These are phyloP conservation scores for Hippocampus zosterae DNA, from an alignment of 2,113 vertebrate genomes.

Conservation along the genomic window DNA sequence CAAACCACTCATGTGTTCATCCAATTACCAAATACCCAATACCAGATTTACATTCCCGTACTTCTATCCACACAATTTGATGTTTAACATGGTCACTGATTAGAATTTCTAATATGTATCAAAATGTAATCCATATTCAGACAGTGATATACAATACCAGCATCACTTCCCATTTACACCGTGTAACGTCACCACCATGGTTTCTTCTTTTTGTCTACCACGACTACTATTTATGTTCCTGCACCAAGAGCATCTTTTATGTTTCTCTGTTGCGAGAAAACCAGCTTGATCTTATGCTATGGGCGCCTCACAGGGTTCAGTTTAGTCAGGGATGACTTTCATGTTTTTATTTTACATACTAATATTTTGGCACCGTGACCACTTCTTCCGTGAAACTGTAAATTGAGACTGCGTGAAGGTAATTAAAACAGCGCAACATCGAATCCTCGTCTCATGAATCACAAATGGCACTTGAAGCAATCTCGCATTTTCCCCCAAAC, in stretches of 20 bases:
- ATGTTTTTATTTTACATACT: not conserved
- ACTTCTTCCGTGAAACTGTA: not conserved
- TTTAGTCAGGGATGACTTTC: slow-evolving; percentile 8
- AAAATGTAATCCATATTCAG: too few relatives aligned
- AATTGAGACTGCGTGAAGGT: not conserved
- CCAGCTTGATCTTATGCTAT: slow-evolving; percentile 23
- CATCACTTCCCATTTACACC: not conserved
- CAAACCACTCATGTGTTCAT: too few relatives aligned
- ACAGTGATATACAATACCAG: too few relatives aligned
- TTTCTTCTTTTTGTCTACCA: slow-evolving; percentile 32
- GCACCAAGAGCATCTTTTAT: slow-evolving; percentile 24
- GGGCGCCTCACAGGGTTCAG: not conserved
- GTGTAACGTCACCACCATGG: slow-evolving; percentile 27
- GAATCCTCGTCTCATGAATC: not conserved
- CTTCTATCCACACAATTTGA: too few relatives aligned
- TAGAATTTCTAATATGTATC: too few relatives aligned
- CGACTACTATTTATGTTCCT: slow-evolving; percentile 11
- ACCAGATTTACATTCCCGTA: too few relatives aligned
- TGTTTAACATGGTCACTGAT: too few relatives aligned
- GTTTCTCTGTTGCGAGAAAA: slow-evolving; percentile 21
- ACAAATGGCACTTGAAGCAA: not conserved
- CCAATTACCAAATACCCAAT: too few relatives aligned
- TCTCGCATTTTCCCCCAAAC: not conserved
- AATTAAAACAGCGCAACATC: not conserved
- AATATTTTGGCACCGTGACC: not conserved